phyloP scores from a whole-genome alignment of 2,797 vertebrate genomes.

The Chelon labrosus region DNA sequence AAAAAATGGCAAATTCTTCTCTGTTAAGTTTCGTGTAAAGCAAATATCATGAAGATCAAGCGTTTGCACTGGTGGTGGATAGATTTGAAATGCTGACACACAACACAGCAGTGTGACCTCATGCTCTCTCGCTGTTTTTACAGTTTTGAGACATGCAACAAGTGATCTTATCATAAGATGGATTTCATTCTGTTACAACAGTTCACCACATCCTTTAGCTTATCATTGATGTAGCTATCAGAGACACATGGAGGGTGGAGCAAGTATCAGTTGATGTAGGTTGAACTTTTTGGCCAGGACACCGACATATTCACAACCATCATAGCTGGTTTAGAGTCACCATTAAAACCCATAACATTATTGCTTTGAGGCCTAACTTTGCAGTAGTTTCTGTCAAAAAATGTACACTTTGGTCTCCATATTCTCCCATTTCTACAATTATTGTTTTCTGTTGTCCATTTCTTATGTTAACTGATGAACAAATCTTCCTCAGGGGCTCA shows the following conservation, averaged over 20 bases:
- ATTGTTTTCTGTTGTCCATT: slow-evolving; percentile 11
- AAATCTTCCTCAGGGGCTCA: slow-evolving; percentile 90
- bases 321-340: not conserved
- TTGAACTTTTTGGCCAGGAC: no score
- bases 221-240: no score
- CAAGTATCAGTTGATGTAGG: no score
- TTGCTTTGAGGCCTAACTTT: no score
- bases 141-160: slow-evolving; percentile 2
- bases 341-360: no score
- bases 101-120: slow-evolving; percentile 12
- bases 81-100: slow-evolving; percentile 31
- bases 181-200: not conserved
- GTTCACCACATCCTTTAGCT: not conserved
- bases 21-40: slow-evolving; percentile 41
- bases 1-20: slow-evolving; percentile 51
- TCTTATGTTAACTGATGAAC: slow-evolving; percentile 27
- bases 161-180: not conserved
- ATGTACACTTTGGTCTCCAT: not conserved
- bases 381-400: no score
- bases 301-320: not conserved
- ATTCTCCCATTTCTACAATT: not conserved
- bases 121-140: slow-evolving; percentile 9
- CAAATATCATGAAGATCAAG: slow-evolving; percentile 56
- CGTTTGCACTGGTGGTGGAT: slow-evolving; percentile 13
- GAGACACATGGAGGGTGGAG: no score